Evolutionary conservation across 2,888 invertebrate genomes (phyloP).

Genomic region (Melanargia galathea): DNA sequence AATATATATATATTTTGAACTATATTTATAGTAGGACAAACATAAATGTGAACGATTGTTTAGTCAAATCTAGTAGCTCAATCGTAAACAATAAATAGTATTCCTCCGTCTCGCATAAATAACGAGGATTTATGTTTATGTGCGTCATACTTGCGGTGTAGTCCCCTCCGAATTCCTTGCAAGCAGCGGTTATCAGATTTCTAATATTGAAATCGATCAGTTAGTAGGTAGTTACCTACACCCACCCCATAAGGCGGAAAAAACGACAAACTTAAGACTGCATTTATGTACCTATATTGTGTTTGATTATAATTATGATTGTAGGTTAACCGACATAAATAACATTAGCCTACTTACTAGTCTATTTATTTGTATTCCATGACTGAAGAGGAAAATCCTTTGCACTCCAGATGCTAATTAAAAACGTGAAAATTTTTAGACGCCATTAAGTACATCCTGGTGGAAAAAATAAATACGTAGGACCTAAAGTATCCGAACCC

Average conservation of each 20-base stretch:
- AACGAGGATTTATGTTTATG: conserved; percentile 34
- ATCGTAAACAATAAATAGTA: conserved; percentile 27
- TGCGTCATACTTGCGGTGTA: conserved; percentile 28
- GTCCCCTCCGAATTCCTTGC: conserved; percentile 50
- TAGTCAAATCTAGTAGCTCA: conserved; percentile 2
- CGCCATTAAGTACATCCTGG: background rate
- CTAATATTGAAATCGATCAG: conserved; percentile 69
- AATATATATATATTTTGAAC: too few relatives aligned
- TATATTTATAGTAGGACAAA: background rate
- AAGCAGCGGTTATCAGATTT: conserved; percentile 56
- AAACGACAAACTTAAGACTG: too few relatives aligned
- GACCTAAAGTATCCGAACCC: conserved; percentile 30
- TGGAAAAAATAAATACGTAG: background rate
- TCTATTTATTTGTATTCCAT: background rate
- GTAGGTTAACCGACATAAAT: too few relatives aligned
- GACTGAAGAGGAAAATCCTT: background rate
- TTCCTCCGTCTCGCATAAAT: conserved; percentile 31
- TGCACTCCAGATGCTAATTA: too few relatives aligned
- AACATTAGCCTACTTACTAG: too few relatives aligned
- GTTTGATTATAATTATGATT: too few relatives aligned
- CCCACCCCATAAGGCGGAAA: background rate
- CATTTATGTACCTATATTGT: too few relatives aligned
- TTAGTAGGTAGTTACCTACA: conserved; percentile 35
- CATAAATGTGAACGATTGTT: background rate
- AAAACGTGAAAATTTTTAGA: too few relatives aligned